Evolutionary conservation across 2,113 vertebrate genomes (phyloP).

Genomic region (Entomyzon cyanotis): DNA sequence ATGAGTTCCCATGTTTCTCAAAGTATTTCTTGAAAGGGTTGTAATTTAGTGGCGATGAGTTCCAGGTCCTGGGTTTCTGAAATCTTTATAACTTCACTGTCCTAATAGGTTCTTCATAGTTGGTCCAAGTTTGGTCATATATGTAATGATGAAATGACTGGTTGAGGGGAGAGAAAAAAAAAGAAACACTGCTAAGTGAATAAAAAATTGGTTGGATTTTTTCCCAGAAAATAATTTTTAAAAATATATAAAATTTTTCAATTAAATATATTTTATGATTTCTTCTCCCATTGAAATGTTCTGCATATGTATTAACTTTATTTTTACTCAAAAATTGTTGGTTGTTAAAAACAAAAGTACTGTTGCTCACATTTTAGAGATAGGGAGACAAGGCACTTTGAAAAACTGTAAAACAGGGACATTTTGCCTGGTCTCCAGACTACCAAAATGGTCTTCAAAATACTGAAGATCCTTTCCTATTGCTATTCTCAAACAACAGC

Average conservation of each 20-base stretch:
- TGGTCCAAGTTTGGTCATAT: neutral
- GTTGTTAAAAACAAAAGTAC: neutral
- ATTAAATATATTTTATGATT: neutral
- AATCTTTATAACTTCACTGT: neutral
- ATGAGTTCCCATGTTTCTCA: slow-evolving; percentile 51
- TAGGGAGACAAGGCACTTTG: neutral
- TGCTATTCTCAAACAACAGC: neutral
- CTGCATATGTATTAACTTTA: neutral
- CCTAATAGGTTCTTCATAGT: neutral
- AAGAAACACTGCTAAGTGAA: neutral
- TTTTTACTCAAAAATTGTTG: neutral
- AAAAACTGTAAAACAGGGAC: neutral
- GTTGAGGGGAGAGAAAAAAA: neutral
- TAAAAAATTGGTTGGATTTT: neutral
- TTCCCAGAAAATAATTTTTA: neutral
- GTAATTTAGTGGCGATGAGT: slow-evolving; percentile 19
- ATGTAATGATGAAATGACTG: neutral
- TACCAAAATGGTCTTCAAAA: neutral
- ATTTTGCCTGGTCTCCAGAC: neutral
- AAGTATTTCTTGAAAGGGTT: slow-evolving; percentile 29
- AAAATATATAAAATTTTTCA: neutral
- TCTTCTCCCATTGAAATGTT: neutral
- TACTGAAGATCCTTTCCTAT: neutral
- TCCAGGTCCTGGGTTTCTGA: neutral
- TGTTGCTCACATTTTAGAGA: neutral